These are phyloP conservation scores for Dufourea novaeangliae DNA, from an alignment of 1,140 invertebrate genomes.

Conservation along the genomic window DNA sequence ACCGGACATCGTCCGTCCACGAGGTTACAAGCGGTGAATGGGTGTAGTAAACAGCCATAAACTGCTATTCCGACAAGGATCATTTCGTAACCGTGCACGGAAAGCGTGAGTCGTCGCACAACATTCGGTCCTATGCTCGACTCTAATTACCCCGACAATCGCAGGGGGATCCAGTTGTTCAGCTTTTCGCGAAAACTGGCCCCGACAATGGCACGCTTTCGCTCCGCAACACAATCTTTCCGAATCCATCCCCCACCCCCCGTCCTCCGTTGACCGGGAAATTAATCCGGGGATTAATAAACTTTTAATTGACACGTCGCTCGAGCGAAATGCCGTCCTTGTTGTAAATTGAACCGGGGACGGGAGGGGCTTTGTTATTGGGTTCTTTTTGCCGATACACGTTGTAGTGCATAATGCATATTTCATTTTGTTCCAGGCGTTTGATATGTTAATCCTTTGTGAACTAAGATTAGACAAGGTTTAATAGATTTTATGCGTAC, in stretches of 20 bases:
- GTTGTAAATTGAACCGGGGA: not conserved
- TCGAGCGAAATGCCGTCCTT: not conserved
- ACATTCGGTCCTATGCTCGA: conserved; percentile 7
- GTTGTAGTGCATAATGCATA: no score
- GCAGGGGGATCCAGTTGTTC: conserved; percentile 10
- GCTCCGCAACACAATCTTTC: not conserved
- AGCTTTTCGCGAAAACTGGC: not conserved
- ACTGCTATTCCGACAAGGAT: conserved; percentile 1
- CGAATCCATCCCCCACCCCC: not conserved
- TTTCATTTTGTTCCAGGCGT: no score
- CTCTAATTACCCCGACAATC: conserved; percentile 14
- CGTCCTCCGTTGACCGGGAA: not conserved
- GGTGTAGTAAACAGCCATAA: conserved; percentile 4
- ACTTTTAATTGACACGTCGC: conserved; percentile 32
- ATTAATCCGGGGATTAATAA: conserved; percentile 28
- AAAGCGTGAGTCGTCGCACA: conserved; percentile 17
- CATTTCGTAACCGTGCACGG: not conserved
- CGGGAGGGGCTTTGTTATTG: no score
- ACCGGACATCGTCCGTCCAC: not conserved
- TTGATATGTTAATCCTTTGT: no score
- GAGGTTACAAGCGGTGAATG: not conserved
- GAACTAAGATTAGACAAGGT: no score
- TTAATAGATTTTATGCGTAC: no score
- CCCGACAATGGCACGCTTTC: not conserved
- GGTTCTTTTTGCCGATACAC: not conserved